phyloP scores from a whole-genome alignment of 2,113 vertebrate species.

The Podarcis cretensis region DNA sequence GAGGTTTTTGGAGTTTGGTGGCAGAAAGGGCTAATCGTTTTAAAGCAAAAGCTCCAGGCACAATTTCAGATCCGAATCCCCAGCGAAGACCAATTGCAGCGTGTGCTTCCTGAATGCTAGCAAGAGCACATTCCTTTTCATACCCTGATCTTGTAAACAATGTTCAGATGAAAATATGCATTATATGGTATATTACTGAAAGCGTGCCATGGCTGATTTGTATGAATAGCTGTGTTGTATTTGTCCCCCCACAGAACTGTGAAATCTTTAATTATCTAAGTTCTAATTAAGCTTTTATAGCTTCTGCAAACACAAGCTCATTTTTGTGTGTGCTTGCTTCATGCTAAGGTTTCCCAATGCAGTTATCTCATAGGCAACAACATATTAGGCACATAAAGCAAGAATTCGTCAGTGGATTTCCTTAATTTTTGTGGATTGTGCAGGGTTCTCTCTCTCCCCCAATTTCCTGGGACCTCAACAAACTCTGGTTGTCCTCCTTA shows the following conservation, averaged over 20 bases:
- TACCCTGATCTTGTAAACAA: constrained; percentile 60
- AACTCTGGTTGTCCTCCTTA: background rate
- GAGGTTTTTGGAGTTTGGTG: constrained; percentile 65
- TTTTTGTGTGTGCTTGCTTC: constrained; percentile 49
- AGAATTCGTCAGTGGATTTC: constrained; percentile 40
- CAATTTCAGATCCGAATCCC: constrained; percentile 70
- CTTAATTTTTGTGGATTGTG: constrained; percentile 41
- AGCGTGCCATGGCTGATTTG: constrained; percentile 66
- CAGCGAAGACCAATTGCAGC: constrained; percentile 53
- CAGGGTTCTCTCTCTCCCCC: background rate
- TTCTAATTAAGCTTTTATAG: constrained; percentile 75
- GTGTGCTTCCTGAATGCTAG: constrained; percentile 49
- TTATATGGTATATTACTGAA: constrained; percentile 72
- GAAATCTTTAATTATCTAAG: constrained; percentile 77
- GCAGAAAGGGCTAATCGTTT: constrained; percentile 68
- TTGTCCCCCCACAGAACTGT: constrained; percentile 64
- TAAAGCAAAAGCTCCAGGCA: constrained; percentile 59
- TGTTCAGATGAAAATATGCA: constrained; percentile 62
- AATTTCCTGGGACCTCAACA: constrained; percentile 4
- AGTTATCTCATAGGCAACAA: constrained; percentile 61
- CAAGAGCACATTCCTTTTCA: constrained; percentile 62
- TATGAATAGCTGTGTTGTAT: constrained; percentile 73
- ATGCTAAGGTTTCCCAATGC: constrained; percentile 59
- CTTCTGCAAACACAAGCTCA: constrained; percentile 72
- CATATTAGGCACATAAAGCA: constrained; percentile 57